phyloP scores from a whole-genome alignment of 35 echinoderm and acorn worm genomes.

The Acanthaster planci region DNA sequence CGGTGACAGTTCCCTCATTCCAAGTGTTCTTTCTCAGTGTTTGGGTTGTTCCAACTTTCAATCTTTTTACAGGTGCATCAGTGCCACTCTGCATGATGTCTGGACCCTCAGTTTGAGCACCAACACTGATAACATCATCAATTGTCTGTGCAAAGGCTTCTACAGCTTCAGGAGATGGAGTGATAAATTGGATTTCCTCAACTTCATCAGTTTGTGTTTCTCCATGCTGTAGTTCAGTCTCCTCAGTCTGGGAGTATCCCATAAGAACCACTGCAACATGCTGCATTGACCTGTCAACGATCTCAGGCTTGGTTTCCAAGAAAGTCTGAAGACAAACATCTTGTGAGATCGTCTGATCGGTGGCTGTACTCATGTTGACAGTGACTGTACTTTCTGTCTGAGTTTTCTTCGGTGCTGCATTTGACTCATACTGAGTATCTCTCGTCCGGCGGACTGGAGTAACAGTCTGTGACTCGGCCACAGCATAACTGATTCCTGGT shows the following conservation, averaged over 20 bases:
- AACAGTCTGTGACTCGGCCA: not conserved
- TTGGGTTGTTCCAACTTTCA: slow-evolving; percentile 4
- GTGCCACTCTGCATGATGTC: not conserved
- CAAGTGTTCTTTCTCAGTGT: slow-evolving; percentile 6
- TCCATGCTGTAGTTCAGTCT: not conserved
- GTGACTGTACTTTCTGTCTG: slow-evolving; percentile 9
- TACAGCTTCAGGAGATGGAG: not conserved
- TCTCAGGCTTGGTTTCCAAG: slow-evolving; percentile 12
- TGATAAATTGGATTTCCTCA: not conserved
- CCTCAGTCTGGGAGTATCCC: slow-evolving; percentile 15
- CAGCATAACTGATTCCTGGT: slow-evolving; percentile 24
- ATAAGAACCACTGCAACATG: not conserved
- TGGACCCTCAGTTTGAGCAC: not conserved
- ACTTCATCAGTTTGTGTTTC: not conserved
- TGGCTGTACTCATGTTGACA: not conserved
- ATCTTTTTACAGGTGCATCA: not conserved
- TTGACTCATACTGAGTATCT: slow-evolving; percentile 8
- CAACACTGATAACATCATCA: not conserved
- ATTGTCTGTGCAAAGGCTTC: slow-evolving; percentile 14
- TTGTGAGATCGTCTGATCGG: not conserved
- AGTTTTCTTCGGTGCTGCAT: not conserved
- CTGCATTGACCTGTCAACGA: slow-evolving; percentile 20
- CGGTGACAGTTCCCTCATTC: slow-evolving; percentile 3
- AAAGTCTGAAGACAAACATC: slow-evolving; percentile 11
- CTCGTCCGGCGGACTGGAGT: not conserved